A percentile compares a stretch with the other conserved stretches of the same genome.
Conservation (phyloP, 2,797 vertebrate species). For the Gymnodraco acuticeps region DNA sequence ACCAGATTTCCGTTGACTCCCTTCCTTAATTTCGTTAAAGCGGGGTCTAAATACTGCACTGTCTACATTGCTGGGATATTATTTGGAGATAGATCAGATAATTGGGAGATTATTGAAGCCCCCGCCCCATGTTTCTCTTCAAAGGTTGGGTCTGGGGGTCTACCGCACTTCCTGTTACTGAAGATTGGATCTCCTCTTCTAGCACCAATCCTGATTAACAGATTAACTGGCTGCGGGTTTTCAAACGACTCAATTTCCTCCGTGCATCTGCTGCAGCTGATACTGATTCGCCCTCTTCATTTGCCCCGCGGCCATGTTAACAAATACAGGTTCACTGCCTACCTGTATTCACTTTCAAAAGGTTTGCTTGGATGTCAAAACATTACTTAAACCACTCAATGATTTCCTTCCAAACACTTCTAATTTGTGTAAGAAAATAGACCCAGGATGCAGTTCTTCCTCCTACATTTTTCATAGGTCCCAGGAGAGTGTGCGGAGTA, state of each 20-base stretch:
- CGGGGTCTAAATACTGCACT: slow-evolving; percentile 14
- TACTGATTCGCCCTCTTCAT: slow-evolving; percentile 8
- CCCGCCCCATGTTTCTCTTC: slow-evolving; percentile 7
- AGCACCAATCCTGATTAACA: slow-evolving; percentile 51
- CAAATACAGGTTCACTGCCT: slow-evolving; percentile 18
- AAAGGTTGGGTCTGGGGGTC: slow-evolving; percentile 43
- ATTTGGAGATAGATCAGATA: slow-evolving; percentile 36
- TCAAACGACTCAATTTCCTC: slow-evolving; percentile 61
- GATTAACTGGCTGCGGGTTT: slow-evolving; percentile 50
- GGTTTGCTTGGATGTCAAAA: neutral
- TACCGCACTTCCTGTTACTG: slow-evolving; percentile 57
- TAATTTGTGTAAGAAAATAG: slow-evolving; percentile 15
- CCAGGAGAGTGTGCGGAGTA: slow-evolving; percentile 8
- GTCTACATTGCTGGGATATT: slow-evolving; percentile 28
- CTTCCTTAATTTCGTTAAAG: slow-evolving; percentile 57
- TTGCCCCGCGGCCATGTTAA: neutral
- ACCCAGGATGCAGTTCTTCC: neutral
- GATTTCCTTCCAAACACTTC: slow-evolving; percentile 14
- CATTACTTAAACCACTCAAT: slow-evolving; percentile 2
- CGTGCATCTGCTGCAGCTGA: slow-evolving; percentile 45
- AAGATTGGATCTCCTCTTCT: slow-evolving; percentile 54
- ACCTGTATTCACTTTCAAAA: slow-evolving; percentile 27
- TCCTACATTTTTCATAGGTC: slow-evolving; percentile 28
- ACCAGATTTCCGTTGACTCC: slow-evolving; percentile 49
- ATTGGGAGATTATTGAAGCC: slow-evolving; percentile 49